Conservation (phyloP, 2,113 vertebrate species). For the Seriola dumerili region DNA sequence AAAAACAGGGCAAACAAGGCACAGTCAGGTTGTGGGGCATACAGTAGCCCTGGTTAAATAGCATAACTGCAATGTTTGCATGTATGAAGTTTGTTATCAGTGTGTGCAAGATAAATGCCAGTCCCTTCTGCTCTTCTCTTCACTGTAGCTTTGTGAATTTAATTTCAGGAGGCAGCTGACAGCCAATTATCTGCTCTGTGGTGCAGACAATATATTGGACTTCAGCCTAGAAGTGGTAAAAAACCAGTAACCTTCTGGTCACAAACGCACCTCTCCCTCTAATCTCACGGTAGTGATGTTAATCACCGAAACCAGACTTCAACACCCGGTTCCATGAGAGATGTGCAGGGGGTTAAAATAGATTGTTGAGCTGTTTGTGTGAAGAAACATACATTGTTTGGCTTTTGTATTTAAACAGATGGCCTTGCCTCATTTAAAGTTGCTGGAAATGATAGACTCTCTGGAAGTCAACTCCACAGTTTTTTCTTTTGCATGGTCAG, state of each 20-base stretch:
- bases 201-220: slow-evolving; percentile 40
- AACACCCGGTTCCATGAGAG: not conserved
- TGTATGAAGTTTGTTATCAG: slow-evolving; percentile 8
- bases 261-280: not conserved
- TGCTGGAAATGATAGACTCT: slow-evolving; percentile 33
- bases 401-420: slow-evolving; percentile 57
- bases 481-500: slow-evolving; percentile 37
- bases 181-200: slow-evolving; percentile 51
- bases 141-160: slow-evolving; percentile 40
- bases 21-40: not conserved
- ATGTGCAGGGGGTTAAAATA: not conserved
- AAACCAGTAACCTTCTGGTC: slow-evolving; percentile 19
- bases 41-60: slow-evolving; percentile 10
- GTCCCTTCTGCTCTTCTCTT: slow-evolving; percentile 24
- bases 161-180: slow-evolving; percentile 51
- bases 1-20: not conserved
- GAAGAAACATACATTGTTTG: slow-evolving; percentile 27
- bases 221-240: slow-evolving; percentile 19
- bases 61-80: slow-evolving; percentile 5
- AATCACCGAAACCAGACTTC: slow-evolving; percentile 19
- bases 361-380: slow-evolving; percentile 1
- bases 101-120: slow-evolving; percentile 13
- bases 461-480: slow-evolving; percentile 23
- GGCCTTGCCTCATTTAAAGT: slow-evolving; percentile 57
- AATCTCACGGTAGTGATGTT: not conserved